Evolutionary conservation across 2,797 vertebrate genomes (phyloP).

Genomic region (Gallinago stenura): DNA sequence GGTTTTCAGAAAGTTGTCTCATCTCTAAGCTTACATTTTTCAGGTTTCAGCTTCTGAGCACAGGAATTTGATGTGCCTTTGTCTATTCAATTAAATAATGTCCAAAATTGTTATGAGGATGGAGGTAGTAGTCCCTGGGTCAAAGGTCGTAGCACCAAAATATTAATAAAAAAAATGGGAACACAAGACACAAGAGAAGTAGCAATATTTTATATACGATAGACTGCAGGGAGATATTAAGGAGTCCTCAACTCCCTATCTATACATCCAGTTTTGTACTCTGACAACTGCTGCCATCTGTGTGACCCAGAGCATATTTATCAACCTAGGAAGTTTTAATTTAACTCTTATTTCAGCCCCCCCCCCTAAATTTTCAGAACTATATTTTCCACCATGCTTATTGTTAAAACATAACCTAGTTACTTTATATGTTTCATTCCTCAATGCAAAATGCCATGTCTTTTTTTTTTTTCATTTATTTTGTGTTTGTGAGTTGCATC

Average conservation of each 20-base stretch:
- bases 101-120: neutral
- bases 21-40: neutral
- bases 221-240: neutral
- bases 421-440: neutral
- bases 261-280: neutral
- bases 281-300: neutral
- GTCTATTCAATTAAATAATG: neutral
- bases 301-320: neutral
- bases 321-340: neutral
- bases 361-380: neutral
- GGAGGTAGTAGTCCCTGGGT: neutral
- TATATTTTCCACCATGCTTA: neutral
- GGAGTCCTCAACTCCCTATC: neutral
- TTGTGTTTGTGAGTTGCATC: slow-evolving; percentile 27
- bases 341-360: neutral
- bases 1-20: neutral
- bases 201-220: neutral
- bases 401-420: slow-evolving; percentile 3
- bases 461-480: neutral
- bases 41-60: neutral
- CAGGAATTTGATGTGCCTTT: neutral
- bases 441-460: neutral
- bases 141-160: neutral
- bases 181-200: neutral
- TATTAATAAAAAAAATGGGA: neutral